Percentiles rank a stretch among this genome's conserved stretches.
These are phyloP conservation scores for Adineta ricciae DNA, from an alignment of 2,888 invertebrate genomes.

Conservation along the genomic window DNA sequence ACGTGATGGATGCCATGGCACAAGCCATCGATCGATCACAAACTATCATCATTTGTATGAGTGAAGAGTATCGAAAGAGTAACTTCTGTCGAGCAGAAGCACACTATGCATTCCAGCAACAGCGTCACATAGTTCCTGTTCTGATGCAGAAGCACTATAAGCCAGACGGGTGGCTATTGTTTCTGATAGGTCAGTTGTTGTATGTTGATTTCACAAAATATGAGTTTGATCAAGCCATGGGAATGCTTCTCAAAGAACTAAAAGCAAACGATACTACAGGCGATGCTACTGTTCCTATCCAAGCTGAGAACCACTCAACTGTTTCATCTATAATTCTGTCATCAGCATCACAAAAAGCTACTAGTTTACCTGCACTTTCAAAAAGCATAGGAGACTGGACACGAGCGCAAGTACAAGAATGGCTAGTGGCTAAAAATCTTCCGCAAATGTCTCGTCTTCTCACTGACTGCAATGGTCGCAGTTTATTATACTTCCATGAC, in stretches of 20 bases:
- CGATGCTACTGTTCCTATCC: not conserved
- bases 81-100: slow-evolving; percentile 20
- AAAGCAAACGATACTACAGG: not conserved
- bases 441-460: not conserved
- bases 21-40: not conserved
- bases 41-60: not conserved
- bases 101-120: not conserved
- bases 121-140: not conserved
- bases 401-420: not conserved
- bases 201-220: not conserved
- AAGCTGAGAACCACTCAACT: not conserved
- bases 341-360: not conserved
- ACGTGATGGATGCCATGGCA: slow-evolving; percentile 1
- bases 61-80: not conserved
- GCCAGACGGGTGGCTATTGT: slow-evolving; percentile 1
- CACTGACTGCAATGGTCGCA: not conserved
- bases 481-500: not conserved
- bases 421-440: not conserved
- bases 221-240: not conserved
- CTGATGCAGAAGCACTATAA: not conserved
- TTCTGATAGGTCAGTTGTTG: not conserved
- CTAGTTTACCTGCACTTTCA: not conserved
- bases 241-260: not conserved
- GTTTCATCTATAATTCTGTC: not conserved
- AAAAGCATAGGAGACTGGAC: not conserved